Base-by-base conservation (phyloP, 2,113 vertebrate genomes). In the Lutjanus erythropterus region DNA sequence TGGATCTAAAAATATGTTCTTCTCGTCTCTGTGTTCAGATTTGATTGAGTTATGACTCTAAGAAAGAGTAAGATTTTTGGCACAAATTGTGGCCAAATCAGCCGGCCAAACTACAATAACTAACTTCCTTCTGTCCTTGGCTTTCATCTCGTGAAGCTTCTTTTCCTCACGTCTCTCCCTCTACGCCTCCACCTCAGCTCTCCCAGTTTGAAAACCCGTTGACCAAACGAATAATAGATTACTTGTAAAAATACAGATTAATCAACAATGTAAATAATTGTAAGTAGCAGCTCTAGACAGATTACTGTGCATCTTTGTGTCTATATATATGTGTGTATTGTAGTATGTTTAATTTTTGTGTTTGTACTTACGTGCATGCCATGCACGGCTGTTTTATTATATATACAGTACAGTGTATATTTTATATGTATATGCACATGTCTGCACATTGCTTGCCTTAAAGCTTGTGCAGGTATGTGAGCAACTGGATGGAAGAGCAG, bases 401-500 rank as follows among this genome's bases (percentile, higher is more conserved):
- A 47, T 53, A 18, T 21, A 15, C 18, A 33, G 33, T 35, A 7
- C n/a, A n/a, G n/a, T n/a, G n/a, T n/a, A n/a, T n/a, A n/a, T 35
- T 35, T 7, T 58, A 12, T 19, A 10, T 42, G 25, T 35, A 52
- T 46, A 44, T 33, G 9, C 15, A 53, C 60, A 16, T 1, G 33
- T 60, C 58, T 83, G 46, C 47, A 35, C 6, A 39, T 25, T 39
- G 27, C 39, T 37, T 47, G 19, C 25, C 70, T 18, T 0, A 16
- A 37, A 60, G 46, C 29, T 10, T 37, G 29, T 50, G 35, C 16
- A 58, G 46, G 44, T 55, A 10, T 50, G 21, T 21, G 75, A 71
- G 66, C 70, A 69, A 21, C 23, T 18, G 67, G 44, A 6, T 60
- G 64, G 25, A 44, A 52, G 44, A 77, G 55, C 67, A 62, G 67